Conservation (phyloP, 1,140 invertebrate genomes). For the Chironomus tepperi region DNA sequence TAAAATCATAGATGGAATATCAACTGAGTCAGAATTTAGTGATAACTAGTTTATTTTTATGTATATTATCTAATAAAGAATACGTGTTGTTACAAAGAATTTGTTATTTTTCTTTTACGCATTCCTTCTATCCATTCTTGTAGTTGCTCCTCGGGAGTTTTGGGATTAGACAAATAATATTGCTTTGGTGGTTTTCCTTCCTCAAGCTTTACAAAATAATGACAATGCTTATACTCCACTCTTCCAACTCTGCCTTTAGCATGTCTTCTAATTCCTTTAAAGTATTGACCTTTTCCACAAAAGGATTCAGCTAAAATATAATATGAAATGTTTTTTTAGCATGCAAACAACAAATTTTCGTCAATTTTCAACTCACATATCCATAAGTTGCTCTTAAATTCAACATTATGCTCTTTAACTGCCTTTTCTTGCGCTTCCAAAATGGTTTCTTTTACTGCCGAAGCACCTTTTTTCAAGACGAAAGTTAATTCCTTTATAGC, state of each 20-base stretch:
- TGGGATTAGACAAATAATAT: constrained; percentile 60
- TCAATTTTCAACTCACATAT: constrained; percentile 62
- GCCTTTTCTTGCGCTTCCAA: constrained; percentile 84
- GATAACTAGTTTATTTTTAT: neutral
- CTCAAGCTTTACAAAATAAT: constrained; percentile 85
- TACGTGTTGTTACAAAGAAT: constrained; percentile 51
- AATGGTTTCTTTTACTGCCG: constrained; percentile 66
- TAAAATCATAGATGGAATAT: neutral
- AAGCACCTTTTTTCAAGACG: constrained; percentile 73
- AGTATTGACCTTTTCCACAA: constrained; percentile 57
- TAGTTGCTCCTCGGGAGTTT: constrained; percentile 61
- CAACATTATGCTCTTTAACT: constrained; percentile 82
- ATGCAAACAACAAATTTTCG: neutral
- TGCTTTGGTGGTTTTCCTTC: constrained; percentile 84
- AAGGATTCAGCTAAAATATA: constrained; percentile 75
- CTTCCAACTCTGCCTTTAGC: constrained; percentile 57
- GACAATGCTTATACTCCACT: constrained; percentile 68
- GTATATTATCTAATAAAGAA: constrained; percentile 6
- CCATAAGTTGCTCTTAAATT: constrained; percentile 93
- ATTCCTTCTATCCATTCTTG: constrained; percentile 62
- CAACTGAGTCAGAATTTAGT: constrained; percentile 4
- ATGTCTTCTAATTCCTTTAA: constrained; percentile 80
- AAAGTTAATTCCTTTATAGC: constrained; percentile 85
- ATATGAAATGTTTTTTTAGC: constrained; percentile 24
- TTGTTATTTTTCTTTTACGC: constrained; percentile 58